phyloP scores from a whole-genome alignment of 2,888 invertebrate genomes.

The Nomada flava region DNA sequence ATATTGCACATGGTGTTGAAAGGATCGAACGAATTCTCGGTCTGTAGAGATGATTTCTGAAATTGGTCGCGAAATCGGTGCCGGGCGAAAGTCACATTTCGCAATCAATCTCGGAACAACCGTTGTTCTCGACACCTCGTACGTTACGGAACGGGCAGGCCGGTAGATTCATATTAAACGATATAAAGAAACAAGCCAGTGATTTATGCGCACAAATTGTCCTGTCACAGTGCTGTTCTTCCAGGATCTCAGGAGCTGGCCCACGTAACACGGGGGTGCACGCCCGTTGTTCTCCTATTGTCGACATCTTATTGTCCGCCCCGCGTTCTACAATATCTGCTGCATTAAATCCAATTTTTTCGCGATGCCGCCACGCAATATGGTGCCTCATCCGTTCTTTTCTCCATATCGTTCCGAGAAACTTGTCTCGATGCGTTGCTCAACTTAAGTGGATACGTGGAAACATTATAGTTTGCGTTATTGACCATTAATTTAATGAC shows the following conservation, averaged over 20 bases:
- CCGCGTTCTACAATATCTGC: conserved; percentile 74
- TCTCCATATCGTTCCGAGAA: conserved; percentile 30
- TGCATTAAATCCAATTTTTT: conserved; percentile 79
- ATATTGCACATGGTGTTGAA: not conserved
- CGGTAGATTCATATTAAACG: conserved; percentile 81
- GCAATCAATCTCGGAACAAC: conserved; percentile 79
- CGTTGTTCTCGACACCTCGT: conserved; percentile 76
- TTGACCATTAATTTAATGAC: conserved; percentile 5
- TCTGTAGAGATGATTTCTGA: conserved; percentile 11
- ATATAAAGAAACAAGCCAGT: conserved; percentile 81
- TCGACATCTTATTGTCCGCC: conserved; percentile 69
- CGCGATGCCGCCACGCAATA: conserved; percentile 68
- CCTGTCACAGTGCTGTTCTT: conserved; percentile 77
- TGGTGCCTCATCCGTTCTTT: conserved; percentile 55
- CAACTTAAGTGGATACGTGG: conserved; percentile 30
- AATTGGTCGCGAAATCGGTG: conserved; percentile 23
- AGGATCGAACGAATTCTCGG: not conserved
- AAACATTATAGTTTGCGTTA: conserved; percentile 32
- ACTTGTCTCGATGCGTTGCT: conserved; percentile 26
- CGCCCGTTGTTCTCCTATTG: conserved; percentile 64
- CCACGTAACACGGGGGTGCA: conserved; percentile 33
- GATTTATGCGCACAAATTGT: conserved; percentile 84
- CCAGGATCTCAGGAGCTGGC: conserved; percentile 51
- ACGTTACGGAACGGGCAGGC: conserved; percentile 61
- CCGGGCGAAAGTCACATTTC: conserved; percentile 54